These are phyloP conservation scores for Loxodonta africana DNA, from an alignment of 2,113 vertebrate genomes.

Conservation along the genomic window DNA sequence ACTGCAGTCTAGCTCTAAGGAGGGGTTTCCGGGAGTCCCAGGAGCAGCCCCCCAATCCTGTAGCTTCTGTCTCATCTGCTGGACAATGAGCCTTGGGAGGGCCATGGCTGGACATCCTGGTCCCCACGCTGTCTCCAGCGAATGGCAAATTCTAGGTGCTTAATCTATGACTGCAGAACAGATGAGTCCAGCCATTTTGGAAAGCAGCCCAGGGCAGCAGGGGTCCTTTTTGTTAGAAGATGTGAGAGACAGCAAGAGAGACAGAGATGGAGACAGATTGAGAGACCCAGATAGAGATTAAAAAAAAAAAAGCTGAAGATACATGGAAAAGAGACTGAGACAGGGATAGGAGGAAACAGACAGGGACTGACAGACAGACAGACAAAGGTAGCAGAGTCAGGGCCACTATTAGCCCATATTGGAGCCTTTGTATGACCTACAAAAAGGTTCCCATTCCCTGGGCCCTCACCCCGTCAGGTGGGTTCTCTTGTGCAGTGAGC, in stretches of 20 bases:
- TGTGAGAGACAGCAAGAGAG: background rate
- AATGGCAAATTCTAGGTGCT: background rate
- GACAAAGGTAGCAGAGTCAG: background rate
- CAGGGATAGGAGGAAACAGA: no score
- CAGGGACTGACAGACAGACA: no score
- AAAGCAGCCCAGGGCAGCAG: background rate
- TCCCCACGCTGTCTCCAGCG: background rate
- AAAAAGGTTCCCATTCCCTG: background rate
- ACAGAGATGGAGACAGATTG: background rate
- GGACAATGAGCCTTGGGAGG: background rate
- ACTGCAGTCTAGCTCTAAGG: background rate
- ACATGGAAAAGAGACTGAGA: background rate
- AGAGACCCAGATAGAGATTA: background rate
- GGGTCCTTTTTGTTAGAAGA: background rate
- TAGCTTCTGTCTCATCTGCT: background rate
- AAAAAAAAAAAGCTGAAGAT: background rate
- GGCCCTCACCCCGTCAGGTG: background rate
- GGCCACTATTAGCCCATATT: background rate
- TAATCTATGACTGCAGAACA: background rate
- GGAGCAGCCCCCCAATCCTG: background rate
- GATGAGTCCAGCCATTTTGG: background rate
- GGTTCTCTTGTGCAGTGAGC: background rate
- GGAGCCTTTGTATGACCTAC: background rate
- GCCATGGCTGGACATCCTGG: background rate
- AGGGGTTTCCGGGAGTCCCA: rapidly evolving